These are phyloP conservation scores for Eupithecia abbreviata DNA, from an alignment of 2,888 invertebrate species.

Conservation along the genomic window DNA sequence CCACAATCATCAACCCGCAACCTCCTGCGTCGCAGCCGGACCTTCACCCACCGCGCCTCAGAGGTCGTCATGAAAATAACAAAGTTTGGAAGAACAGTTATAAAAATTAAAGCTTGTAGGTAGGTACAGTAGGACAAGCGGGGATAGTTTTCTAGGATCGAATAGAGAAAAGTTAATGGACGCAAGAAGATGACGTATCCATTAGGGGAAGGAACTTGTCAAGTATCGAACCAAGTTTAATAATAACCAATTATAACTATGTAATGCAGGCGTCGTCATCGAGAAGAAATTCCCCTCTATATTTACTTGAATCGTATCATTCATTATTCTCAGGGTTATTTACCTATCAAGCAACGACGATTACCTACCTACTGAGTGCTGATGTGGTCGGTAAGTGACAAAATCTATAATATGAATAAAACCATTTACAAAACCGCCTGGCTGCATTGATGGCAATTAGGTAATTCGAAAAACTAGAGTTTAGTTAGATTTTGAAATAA, in stretches of 20 bases:
- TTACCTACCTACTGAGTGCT: neutral
- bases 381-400: neutral
- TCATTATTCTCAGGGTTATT: neutral
- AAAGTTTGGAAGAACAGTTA: neutral
- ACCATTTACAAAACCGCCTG: neutral
- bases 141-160: too few relatives aligned
- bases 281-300: neutral
- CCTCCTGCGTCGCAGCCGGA: too few relatives aligned
- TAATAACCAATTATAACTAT: neutral
- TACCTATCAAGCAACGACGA: neutral
- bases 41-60: too few relatives aligned
- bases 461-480: neutral
- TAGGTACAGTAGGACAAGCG: too few relatives aligned
- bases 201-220: neutral
- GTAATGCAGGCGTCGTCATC: neutral
- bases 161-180: neutral
- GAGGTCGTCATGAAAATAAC: neutral
- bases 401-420: neutral
- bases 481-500: neutral
- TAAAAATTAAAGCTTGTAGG: neutral
- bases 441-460: neutral
- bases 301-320: neutral
- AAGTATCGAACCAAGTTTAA: neutral
- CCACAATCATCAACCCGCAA: too few relatives aligned
- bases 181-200: neutral